Evolutionary conservation across 2,797 vertebrate species (phyloP).

Genomic region (Enteromius paludinosus): DNA sequence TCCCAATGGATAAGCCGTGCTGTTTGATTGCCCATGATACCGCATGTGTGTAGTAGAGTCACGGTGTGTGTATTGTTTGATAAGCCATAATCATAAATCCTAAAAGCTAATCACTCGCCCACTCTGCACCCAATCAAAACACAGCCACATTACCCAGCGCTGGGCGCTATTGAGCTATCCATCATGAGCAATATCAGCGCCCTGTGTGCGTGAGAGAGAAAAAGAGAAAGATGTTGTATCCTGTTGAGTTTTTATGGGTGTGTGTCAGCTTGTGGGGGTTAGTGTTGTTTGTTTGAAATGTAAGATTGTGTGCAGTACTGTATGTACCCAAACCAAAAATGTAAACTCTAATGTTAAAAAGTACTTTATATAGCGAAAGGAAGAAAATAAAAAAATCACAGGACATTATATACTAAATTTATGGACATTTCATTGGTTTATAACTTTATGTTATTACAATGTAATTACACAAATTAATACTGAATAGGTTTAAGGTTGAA

Average conservation of each 20-base stretch:
- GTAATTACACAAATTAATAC: neutral
- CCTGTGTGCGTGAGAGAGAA: neutral
- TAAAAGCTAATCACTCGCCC: slow-evolving; percentile 73
- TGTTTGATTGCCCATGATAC: slow-evolving; percentile 38
- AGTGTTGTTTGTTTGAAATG: slow-evolving; percentile 43
- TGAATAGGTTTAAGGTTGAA: neutral
- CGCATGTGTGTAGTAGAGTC: slow-evolving; percentile 27
- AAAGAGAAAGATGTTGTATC: slow-evolving; percentile 23
- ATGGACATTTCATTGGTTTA: neutral
- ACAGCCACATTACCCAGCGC: slow-evolving; percentile 71
- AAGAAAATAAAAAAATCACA: neutral
- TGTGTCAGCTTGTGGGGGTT: slow-evolving; percentile 24
- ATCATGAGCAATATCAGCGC: slow-evolving; percentile 76
- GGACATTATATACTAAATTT: neutral
- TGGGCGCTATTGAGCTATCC: slow-evolving; percentile 76
- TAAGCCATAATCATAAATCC: slow-evolving; percentile 82
- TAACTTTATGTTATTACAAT: neutral
- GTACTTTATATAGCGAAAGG: neutral
- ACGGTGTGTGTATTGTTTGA: slow-evolving; percentile 68
- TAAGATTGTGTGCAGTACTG: slow-evolving; percentile 50
- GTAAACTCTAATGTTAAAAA: neutral
- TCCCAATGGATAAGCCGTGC: slow-evolving; percentile 30
- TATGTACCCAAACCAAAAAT: neutral
- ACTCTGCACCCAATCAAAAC: slow-evolving; percentile 64
- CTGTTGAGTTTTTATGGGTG: slow-evolving; percentile 56